phyloP scores from a whole-genome alignment of 2,797 vertebrate species.

The Thunnus albacares region DNA sequence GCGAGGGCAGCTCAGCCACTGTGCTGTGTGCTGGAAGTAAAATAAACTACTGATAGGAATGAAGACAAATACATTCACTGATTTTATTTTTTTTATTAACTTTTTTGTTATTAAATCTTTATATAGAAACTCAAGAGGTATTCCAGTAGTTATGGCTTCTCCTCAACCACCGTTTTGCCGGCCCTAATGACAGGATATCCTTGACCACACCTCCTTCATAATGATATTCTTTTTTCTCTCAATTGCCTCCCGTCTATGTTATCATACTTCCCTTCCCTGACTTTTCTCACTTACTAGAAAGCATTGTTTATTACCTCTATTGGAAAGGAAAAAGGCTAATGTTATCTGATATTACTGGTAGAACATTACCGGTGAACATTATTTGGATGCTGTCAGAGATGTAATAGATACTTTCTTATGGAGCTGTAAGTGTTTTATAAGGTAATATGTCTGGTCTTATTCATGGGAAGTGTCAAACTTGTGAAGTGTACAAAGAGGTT shows the following conservation, averaged over 20 bases:
- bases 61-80: neutral
- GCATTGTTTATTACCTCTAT: slow-evolving; percentile 7
- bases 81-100: slow-evolving; percentile 1
- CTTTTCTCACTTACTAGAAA: slow-evolving; percentile 38
- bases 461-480: neutral
- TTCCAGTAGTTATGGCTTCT: slow-evolving; percentile 19
- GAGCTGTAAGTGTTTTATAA: too few relatives aligned
- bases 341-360: neutral
- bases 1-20: slow-evolving; percentile 25
- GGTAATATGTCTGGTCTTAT: neutral
- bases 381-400: neutral
- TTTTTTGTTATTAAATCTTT: neutral
- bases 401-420: neutral
- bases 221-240: slow-evolving; percentile 35
- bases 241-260: slow-evolving; percentile 16
- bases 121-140: slow-evolving; percentile 12
- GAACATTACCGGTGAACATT: neutral
- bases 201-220: slow-evolving; percentile 52
- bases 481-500: too few relatives aligned
- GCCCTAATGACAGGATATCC: slow-evolving; percentile 69
- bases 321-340: slow-evolving; percentile 2
- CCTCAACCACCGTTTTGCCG: slow-evolving; percentile 30
- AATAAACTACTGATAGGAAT: slow-evolving; percentile 1
- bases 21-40: slow-evolving; percentile 13
- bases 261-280: slow-evolving; percentile 31